Evolutionary conservation across 2,888 invertebrate species (phyloP), one percentile per base, ranked within the genome.

Genomic region (Malacosoma neustria): DNA sequence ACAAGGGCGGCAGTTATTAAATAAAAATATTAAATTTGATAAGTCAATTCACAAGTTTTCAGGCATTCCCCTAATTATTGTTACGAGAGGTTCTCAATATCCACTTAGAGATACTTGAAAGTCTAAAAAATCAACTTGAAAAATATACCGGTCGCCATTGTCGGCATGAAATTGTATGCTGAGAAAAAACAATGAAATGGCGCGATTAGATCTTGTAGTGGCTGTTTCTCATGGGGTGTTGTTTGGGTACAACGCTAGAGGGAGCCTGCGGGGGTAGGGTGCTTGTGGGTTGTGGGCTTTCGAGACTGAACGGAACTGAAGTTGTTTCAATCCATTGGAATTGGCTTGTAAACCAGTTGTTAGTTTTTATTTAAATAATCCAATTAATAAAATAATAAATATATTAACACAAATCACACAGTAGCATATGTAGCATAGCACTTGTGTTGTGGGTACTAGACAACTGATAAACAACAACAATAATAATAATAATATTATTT

Each of bases 201-300:
- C 70, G 82, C 76, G 82, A 84, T 82, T 81, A 74, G 65, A 82
- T 82, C 81, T 81, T 73, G 54, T 62, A 75, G 79, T 74, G 73
- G 65, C 50, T 63, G 69, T 77, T 85, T 84, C 84, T 82, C 84
- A 85, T 84, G 84, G 82, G 79, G 84, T 59, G 70, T 61, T 85
- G 84, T 84, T 84, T 69, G 75, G 80, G 77, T 79, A 77, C 71
- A 53, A 58, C 72, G 70, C 84, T 72, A 66, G 77, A 79, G 84
- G 84, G 84, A 81, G 73, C 69, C 51, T 35, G 35, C 22, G 33
- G 7, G n/a, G 6, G 29, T 64, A 54, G 56, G 59, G 72, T 69
- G 61, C 31, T 49, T 39, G 46, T 42, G 7, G 1, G 9, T 39
- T 39, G 13, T 11, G 6, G 12, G 1, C 14, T 37, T 38, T n/a